Base-by-base conservation (phyloP, 2,888 invertebrate species). In the Lypha dubia region DNA sequence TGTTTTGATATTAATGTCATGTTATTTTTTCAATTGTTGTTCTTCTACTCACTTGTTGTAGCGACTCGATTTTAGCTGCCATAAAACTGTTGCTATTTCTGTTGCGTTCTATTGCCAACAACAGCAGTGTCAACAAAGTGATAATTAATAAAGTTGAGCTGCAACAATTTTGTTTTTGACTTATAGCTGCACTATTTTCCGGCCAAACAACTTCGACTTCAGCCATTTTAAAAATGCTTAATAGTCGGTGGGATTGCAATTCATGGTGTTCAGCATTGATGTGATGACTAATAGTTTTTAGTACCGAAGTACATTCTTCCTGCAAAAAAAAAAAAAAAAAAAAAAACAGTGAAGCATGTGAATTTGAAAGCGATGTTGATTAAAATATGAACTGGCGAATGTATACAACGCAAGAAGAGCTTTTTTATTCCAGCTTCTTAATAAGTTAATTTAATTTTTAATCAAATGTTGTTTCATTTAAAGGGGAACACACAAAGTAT, bases 151-250 rank as follows among this genome's bases (percentile, higher is more conserved):
- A 56, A 38, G 44, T 79, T 28, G 71, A 38, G 56, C 68, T 75
- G 60, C 62, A 41, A 67, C 60, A 70, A 77, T 22, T 68, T 24
- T 68, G 77, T 49, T 58, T 70, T 28, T 81, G 87, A 85, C 89
- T 90, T 13, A 86, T 88, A 63, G 88, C 90, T 83, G 89, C 90
- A 87, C 90, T 91, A 77, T 88, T 91, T 87, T 92, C 92, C 65
- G 97, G 96, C 92, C 96, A 95, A 87, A 96, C 95, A 70, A 97
- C 96, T 92, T 97, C 97, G 73, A 97, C 97, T 93, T 97, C 97
- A 73, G 97, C 97, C 93, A 97, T 96, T 93, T 97, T 97, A 93
- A 97, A 96, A 92, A 97, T 97, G 88, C 97, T 97, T 80, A 97
- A 94, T 46, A 97, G 94, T 83, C 97, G 95, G 92, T 97, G 97